Conservation (phyloP, 2,797 vertebrate species). For the Hybognathus amarus region DNA sequence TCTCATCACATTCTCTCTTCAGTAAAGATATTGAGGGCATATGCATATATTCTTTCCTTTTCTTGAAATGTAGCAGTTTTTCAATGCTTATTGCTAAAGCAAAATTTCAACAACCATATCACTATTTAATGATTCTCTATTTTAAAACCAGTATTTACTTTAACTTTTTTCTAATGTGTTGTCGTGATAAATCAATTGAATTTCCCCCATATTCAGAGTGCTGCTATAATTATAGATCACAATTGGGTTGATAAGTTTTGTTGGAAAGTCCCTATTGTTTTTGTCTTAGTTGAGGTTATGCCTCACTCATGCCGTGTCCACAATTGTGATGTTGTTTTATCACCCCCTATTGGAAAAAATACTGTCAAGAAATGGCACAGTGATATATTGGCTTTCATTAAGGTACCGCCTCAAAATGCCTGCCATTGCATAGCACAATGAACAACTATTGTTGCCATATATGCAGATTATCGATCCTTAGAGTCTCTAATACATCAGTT, state of each 20-base stretch:
- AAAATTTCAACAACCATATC: no score
- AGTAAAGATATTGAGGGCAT: neutral
- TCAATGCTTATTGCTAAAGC: neutral
- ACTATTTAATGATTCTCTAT: neutral
- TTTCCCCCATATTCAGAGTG: neutral
- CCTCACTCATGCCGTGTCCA: neutral
- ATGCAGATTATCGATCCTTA: neutral
- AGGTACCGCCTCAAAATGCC: neutral
- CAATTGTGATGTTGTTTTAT: neutral
- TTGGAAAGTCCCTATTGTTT: slow-evolving; percentile 14
- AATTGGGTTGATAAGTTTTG: neutral
- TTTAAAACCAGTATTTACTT: neutral
- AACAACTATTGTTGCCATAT: neutral
- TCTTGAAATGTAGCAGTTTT: neutral
- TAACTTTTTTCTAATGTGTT: neutral
- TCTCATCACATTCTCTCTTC: neutral
- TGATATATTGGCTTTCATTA: neutral
- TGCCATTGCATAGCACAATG: neutral
- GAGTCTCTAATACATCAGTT: fast-evolving
- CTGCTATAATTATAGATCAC: neutral
- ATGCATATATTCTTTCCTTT: neutral
- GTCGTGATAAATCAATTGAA: neutral
- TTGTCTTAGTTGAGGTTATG: neutral
- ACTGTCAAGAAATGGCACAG: neutral
- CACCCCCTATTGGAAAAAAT: neutral